A percentile compares a stretch with the other conserved stretches of the same genome.
Conservation (phyloP, 2,113 vertebrate genomes). For the Struthidea cinerea region DNA sequence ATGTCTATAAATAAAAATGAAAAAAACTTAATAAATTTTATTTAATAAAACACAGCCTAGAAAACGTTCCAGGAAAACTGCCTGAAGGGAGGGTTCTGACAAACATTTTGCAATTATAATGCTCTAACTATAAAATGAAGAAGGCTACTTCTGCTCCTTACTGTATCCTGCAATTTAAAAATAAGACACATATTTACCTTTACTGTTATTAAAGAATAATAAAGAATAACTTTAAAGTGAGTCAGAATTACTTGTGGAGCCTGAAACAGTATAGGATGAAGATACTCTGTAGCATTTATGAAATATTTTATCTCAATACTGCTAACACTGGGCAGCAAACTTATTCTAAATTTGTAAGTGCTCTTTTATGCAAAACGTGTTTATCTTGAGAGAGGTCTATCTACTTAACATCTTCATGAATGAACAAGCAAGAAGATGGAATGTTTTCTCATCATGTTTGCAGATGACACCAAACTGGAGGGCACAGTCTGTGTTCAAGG, state of each 20-base stretch:
- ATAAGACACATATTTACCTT: neutral
- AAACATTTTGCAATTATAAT: neutral
- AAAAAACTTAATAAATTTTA: neutral
- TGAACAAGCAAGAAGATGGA: neutral
- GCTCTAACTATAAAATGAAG: neutral
- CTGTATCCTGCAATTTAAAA: neutral
- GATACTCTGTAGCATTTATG: neutral
- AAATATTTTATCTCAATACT: neutral
- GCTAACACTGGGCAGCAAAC: neutral
- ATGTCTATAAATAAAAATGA: neutral
- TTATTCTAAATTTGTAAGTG: neutral
- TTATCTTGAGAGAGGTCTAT: neutral
- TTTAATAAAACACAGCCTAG: neutral
- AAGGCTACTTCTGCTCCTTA: neutral
- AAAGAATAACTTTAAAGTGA: neutral
- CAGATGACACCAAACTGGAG: neutral
- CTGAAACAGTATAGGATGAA: neutral
- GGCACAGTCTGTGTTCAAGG: neutral
- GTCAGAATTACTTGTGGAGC: neutral
- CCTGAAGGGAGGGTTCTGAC: neutral
- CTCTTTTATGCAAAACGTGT: rapidly evolving
- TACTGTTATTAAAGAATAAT: neutral
- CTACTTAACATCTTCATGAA: neutral
- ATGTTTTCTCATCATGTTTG: neutral
- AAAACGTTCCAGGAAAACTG: neutral